Percentiles rank a stretch among this genome's conserved stretches.
Conservation (phyloP, 2,797 vertebrate species). For the Coreius guichenoti region DNA sequence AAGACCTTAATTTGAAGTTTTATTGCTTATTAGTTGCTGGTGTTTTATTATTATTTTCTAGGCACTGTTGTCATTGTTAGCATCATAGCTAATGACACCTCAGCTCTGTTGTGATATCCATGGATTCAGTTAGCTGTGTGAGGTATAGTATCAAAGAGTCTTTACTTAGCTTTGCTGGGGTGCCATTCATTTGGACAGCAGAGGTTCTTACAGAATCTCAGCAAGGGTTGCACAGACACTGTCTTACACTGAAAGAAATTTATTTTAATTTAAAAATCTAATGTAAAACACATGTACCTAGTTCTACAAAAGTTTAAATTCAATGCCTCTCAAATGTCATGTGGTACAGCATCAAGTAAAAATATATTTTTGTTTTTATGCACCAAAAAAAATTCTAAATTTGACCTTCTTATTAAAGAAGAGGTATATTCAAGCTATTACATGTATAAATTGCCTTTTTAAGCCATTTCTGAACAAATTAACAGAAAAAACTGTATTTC, state of each 20-base stretch:
- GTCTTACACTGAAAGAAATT: neutral
- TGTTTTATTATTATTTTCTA: neutral
- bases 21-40: neutral
- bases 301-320: too few relatives aligned
- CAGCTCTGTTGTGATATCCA: neutral
- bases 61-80: neutral
- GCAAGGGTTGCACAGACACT: neutral
- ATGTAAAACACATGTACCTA: neutral
- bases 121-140: neutral
- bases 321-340: too few relatives aligned
- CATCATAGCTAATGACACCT: neutral
- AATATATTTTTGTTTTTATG: neutral
- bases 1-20: neutral
- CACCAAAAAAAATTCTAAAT: too few relatives aligned
- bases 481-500: neutral
- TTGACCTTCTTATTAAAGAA: too few relatives aligned
- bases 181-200: neutral
- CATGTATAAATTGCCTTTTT: neutral
- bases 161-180: slow-evolving; percentile 8
- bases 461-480: neutral
- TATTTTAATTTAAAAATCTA: neutral
- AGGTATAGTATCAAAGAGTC: neutral
- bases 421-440: neutral
- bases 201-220: neutral
- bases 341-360: too few relatives aligned